A percentile compares a stretch with the other conserved stretches of the same genome.
These are phyloP conservation scores for Carduelis carduelis DNA, from an alignment of 2,797 vertebrate species.

Conservation along the genomic window DNA sequence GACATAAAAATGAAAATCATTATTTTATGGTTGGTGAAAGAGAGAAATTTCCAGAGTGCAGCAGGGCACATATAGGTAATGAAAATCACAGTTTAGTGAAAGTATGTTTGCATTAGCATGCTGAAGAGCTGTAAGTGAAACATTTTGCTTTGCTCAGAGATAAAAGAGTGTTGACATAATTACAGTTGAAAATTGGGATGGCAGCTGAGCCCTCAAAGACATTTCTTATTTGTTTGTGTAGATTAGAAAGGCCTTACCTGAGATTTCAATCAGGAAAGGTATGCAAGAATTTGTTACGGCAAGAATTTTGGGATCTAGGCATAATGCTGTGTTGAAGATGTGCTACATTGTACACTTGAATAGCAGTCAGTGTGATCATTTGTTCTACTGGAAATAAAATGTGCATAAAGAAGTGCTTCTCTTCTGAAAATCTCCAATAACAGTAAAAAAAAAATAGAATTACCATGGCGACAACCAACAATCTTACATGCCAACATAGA, in stretches of 20 bases:
- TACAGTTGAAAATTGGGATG: not conserved
- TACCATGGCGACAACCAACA: constrained; percentile 74
- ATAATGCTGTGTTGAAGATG: not conserved
- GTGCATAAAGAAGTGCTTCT: constrained; percentile 33
- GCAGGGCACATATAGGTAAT: not conserved
- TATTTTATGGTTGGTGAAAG: not conserved
- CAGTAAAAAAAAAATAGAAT: constrained; percentile 68
- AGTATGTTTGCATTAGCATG: not conserved
- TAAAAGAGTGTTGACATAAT: not conserved
- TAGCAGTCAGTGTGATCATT: not conserved
- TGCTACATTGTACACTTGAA: not conserved
- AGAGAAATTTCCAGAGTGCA: not conserved
- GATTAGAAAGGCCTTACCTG: not conserved
- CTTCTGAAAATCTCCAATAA: constrained; percentile 66
- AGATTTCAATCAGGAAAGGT: not conserved
- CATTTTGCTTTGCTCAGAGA: not conserved
- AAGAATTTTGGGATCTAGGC: not conserved
- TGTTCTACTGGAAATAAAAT: not conserved
- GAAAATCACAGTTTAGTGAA: not conserved
- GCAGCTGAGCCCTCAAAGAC: not conserved
- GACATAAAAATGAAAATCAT: not conserved
- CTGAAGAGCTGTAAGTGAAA: not conserved
- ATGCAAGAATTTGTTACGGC: not conserved
- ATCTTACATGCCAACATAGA: constrained; percentile 45
- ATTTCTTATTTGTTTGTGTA: not conserved